Percentiles rank a stretch among this genome's conserved stretches.
Conservation (phyloP, 1,140 invertebrate species). For the Lamellibrachia luymesi region DNA sequence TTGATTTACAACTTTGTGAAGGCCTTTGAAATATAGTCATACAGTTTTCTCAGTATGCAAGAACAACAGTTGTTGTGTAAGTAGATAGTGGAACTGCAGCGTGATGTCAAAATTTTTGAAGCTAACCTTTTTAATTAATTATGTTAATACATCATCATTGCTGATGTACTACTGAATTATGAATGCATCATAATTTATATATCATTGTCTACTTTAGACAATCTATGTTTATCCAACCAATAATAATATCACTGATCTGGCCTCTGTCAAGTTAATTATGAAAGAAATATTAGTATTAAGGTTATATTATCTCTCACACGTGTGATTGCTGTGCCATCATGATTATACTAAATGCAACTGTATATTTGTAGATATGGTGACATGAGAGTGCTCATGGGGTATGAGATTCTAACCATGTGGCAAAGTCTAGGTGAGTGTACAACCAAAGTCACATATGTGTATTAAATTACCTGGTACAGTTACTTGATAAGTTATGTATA, state of each 20-base stretch:
- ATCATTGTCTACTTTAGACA: too few species aligned
- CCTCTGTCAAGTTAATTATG: not conserved
- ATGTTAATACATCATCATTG: too few species aligned
- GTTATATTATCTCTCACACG: not conserved
- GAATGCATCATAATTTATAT: too few species aligned
- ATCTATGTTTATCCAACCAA: not conserved
- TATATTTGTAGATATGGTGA: slow-evolving; percentile 44
- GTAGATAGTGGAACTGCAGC: not conserved
- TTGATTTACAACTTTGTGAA: not conserved
- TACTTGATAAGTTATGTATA: not conserved
- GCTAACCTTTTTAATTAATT: too few species aligned
- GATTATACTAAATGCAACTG: not conserved
- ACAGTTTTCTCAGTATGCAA: not conserved
- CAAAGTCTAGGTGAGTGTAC: slow-evolving; percentile 41
- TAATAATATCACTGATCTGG: not conserved
- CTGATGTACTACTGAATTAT: too few species aligned
- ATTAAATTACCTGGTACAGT: not conserved
- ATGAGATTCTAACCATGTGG: slow-evolving; percentile 49
- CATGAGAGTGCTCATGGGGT: slow-evolving; percentile 52
- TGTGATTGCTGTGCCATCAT: not conserved
- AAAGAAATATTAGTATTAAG: not conserved
- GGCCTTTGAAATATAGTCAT: not conserved
- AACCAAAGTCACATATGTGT: not conserved
- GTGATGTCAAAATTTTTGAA: too few species aligned
- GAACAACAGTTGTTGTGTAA: not conserved